Base-by-base conservation (phyloP, 2,888 invertebrate species). In the Ischnura elegans region DNA sequence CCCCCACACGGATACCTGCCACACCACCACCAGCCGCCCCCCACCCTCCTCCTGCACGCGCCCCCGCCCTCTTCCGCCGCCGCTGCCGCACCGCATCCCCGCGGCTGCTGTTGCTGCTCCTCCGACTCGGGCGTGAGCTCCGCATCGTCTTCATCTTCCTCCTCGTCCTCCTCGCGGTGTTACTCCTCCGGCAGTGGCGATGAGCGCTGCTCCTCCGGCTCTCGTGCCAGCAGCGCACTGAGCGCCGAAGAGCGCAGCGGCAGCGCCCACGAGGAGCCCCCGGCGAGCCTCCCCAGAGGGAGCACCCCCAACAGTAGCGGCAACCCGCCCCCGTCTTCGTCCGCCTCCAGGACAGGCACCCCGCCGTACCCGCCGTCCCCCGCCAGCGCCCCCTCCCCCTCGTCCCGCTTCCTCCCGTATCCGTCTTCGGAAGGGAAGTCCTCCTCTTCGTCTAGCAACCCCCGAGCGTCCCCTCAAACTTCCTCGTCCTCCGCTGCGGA, bases 251-350 rank as follows among this genome's bases (percentile, higher is more conserved):
- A 94, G 94, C 94, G 94, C 94, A 94, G 94, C 94, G 94, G 95
- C 95, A 95, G 95, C 95, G 95, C 95, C 95, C 95, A 95, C 96
- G 96, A 95, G 66, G 87, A 87, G 21, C 93, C 36, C 43, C 93
- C 93, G 61, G 19, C 87, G 29, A 43, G 86, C 86, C 95, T 95
- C 96, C 95, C 96, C 96, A 96, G 96, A 96, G 95, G 95, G 95
- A 95, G 95, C 96, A 96, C 96, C 96, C 95, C 96, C 95, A 95
- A 95, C 95, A 95, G 95, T 94, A 94, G 94, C 95, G 95, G 95
- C 95, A 51, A 51, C 95, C 94, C 95, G 95, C 95, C 95, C 94
- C 93, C 95, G 95, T 95, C 94, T 95, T 94, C 94, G 94, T 94
- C 94, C 95, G 95, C 95, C 95, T 66, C 87, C 43, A 87, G 87